phyloP scores from a whole-genome alignment of 2,113 vertebrate species.

The Ictalurus punctatus region DNA sequence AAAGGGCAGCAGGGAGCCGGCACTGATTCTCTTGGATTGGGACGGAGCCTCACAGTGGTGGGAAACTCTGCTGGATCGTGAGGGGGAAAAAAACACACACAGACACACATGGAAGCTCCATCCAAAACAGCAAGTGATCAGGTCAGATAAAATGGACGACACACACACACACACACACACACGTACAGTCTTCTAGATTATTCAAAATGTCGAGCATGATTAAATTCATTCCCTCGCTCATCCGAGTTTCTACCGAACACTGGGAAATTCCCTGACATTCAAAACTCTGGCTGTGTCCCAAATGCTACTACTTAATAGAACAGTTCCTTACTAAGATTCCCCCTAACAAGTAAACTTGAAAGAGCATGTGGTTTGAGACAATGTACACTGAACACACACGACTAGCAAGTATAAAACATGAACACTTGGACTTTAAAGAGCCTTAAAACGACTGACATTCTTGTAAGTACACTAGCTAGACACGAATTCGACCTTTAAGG shows the following conservation, averaged over 20 bases:
- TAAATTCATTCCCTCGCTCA: conserved; percentile 8
- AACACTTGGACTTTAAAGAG: neutral
- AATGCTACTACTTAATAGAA: conserved; percentile 17
- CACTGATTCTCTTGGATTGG: conserved; percentile 52
- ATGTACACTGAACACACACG: neutral
- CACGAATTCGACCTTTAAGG: neutral
- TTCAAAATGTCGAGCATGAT: neutral
- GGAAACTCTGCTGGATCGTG: conserved; percentile 49
- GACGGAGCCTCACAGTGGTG: conserved; percentile 31
- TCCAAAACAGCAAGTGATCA: conserved; percentile 45
- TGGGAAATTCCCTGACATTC: conserved; percentile 23
- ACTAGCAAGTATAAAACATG: neutral
- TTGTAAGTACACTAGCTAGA: neutral
- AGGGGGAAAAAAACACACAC: conserved; percentile 21
- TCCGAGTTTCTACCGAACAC: neutral
- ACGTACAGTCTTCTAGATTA: neutral
- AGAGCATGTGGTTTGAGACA: neutral
- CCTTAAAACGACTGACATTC: neutral
- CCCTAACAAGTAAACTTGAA: neutral
- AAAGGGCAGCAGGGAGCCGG: conserved; percentile 46
- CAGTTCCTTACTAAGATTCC: neutral
- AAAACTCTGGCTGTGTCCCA: conserved; percentile 11
- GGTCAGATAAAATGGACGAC: conserved; percentile 20
- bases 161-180: neutral
- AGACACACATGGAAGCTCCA: conserved; percentile 19